Evolutionary conservation across 2,113 vertebrate species (phyloP).

Genomic region (Anser brachyrhynchus): DNA sequence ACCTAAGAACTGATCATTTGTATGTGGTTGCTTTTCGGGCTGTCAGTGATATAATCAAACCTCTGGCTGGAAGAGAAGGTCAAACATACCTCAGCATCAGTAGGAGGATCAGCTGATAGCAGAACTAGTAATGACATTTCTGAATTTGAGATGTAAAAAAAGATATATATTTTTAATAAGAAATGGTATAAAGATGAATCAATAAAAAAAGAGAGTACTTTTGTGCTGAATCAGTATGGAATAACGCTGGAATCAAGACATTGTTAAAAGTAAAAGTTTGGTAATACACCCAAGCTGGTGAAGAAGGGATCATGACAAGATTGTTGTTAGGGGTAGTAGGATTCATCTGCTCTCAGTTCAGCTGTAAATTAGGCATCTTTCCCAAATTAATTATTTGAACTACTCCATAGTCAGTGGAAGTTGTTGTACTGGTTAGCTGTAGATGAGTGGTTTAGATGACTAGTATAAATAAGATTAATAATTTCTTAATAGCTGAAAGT

Average conservation of each 20-base stretch:
- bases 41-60: not conserved
- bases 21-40: not conserved
- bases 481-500: not conserved
- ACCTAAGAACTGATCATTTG: not conserved
- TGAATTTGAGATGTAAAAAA: not conserved
- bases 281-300: not conserved
- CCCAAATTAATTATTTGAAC: not conserved
- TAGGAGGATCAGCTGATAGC: not conserved
- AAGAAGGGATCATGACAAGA: not conserved
- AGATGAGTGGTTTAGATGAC: not conserved
- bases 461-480: not conserved
- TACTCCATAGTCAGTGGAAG: not conserved
- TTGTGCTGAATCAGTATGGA: not conserved
- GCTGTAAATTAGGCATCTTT: not conserved
- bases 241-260: not conserved
- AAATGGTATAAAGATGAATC: not conserved
- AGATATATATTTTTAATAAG: not conserved
- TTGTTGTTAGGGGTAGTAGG: not conserved
- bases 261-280: not conserved
- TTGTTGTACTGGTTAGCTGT: not conserved
- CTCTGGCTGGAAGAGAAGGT: slow-evolving; percentile 17
- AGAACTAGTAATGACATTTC: not conserved
- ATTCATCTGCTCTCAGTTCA: not conserved
- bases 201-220: not conserved
- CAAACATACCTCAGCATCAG: not conserved